phyloP scores from a whole-genome alignment of 2,113 vertebrate genomes.

The Nasalis larvatus region DNA sequence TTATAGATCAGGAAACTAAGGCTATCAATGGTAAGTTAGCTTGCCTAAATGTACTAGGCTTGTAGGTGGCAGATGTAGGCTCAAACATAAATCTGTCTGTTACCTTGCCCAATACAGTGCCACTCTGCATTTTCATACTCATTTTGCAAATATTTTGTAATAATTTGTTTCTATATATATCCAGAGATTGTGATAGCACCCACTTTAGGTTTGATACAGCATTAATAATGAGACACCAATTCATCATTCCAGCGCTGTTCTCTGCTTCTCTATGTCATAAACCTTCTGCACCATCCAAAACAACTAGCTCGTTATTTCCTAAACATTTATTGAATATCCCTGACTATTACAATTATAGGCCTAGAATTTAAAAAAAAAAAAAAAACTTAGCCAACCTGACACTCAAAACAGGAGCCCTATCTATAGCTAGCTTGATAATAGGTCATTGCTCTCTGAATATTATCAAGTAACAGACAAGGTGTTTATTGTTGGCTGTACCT shows the following conservation, averaged over 20 bases:
- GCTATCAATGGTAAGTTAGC: neutral
- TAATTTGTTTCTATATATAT: neutral
- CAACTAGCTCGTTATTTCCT: neutral
- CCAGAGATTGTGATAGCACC: neutral
- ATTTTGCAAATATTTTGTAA: neutral
- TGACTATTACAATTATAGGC: neutral
- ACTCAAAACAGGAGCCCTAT: neutral
- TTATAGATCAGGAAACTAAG: neutral
- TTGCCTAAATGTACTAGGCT: neutral
- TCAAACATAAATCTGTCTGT: neutral
- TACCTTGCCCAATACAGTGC: neutral
- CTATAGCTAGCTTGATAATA: neutral
- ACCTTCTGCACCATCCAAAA: neutral
- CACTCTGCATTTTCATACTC: neutral
- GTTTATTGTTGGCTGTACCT: neutral
- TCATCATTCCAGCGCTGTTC: neutral
- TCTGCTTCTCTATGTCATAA: neutral
- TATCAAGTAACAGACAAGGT: neutral
- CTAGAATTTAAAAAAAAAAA: neutral
- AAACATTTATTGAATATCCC: neutral
- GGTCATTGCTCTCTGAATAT: neutral
- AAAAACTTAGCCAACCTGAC: neutral
- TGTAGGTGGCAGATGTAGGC: neutral
- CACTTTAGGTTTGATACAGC: neutral
- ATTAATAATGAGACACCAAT: neutral